phyloP scores from a whole-genome alignment of 1,140 invertebrate species.

The Centruroides sculpturatus region DNA sequence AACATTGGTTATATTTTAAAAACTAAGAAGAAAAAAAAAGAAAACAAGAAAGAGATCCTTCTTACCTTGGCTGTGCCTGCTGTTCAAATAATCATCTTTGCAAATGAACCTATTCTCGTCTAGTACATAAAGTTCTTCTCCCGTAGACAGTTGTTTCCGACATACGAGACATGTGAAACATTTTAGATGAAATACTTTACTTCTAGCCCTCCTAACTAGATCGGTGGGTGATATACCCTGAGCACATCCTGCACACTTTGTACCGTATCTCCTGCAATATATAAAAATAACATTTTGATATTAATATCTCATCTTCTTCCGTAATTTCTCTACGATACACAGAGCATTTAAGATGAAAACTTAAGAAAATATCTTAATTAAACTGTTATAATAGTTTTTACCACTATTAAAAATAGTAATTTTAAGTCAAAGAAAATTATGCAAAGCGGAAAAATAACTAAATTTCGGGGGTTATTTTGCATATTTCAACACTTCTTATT shows the following conservation, averaged over 20 bases:
- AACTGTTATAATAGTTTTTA: too few relatives aligned
- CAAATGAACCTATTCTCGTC: constrained; percentile 98
- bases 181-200: constrained; percentile 96
- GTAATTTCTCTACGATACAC: too few relatives aligned
- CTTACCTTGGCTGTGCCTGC: constrained; percentile 38
- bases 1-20: too few relatives aligned
- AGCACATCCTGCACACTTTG: constrained; percentile 90
- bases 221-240: constrained; percentile 93
- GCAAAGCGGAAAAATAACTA: too few relatives aligned
- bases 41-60: not conserved
- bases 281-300: not conserved
- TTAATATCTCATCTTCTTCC: not conserved
- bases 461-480: too few relatives aligned
- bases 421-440: too few relatives aligned
- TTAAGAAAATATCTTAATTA: too few relatives aligned
- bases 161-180: constrained; percentile 97
- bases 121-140: constrained; percentile 91
- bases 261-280: constrained; percentile 73
- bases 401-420: too few relatives aligned
- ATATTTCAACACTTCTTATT: too few relatives aligned
- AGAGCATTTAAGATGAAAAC: too few relatives aligned
- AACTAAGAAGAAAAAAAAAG: not conserved
- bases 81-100: constrained; percentile 90
- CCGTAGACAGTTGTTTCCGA: constrained; percentile 89
- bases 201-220: constrained; percentile 82